These are phyloP conservation scores for Dallia pectoralis DNA, from an alignment of 2,797 vertebrate species.

Conservation along the genomic window DNA sequence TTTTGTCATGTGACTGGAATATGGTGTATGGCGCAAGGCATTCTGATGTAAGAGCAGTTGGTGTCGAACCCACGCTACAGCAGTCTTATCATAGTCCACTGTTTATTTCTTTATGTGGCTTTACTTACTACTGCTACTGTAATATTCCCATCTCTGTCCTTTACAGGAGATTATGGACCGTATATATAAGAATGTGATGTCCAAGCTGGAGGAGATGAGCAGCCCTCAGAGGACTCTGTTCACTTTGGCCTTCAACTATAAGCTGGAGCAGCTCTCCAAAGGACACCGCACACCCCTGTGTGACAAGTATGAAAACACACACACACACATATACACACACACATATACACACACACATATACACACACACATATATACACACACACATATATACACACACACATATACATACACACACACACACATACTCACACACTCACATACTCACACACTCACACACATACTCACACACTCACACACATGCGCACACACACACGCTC, in stretches of 20 bases:
- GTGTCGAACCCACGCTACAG: too few species aligned
- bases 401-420: slow-evolving; percentile 63
- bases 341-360: slow-evolving; percentile 5
- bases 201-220: slow-evolving; percentile 90
- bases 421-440: neutral
- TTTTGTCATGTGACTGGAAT: too few species aligned
- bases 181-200: slow-evolving; percentile 96
- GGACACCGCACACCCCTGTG: slow-evolving; percentile 87
- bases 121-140: too few species aligned
- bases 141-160: neutral
- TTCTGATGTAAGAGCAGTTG: too few species aligned
- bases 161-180: slow-evolving; percentile 98
- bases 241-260: slow-evolving; percentile 93
- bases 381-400: slow-evolving; percentile 45
- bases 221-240: slow-evolving; percentile 85
- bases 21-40: too few species aligned
- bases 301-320: slow-evolving; percentile 73
- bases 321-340: neutral
- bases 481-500: slow-evolving; percentile 3
- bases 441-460: neutral
- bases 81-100: too few species aligned
- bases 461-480: neutral
- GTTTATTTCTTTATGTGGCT: too few species aligned
- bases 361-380: neutral
- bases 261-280: slow-evolving; percentile 90